phyloP scores from a whole-genome alignment of 2,888 invertebrate species.

The Oasisia sp. region DNA sequence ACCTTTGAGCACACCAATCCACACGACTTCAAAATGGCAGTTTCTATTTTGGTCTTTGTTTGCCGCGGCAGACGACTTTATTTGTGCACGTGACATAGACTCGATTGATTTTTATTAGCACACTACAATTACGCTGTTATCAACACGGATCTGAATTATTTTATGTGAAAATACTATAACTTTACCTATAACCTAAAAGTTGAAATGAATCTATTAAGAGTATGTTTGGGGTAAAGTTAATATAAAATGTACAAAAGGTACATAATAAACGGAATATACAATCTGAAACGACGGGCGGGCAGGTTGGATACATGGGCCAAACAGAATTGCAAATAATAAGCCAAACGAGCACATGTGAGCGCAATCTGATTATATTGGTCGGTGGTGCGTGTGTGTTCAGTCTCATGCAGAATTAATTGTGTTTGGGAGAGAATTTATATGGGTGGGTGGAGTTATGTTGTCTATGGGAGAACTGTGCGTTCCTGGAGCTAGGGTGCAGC shows the following conservation, averaged over 20 bases:
- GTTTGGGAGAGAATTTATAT: no score
- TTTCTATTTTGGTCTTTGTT: conserved; percentile 17
- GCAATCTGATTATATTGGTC: no score
- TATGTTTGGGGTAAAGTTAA: neutral
- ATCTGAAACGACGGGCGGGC: neutral
- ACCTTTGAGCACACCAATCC: neutral
- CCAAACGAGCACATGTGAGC: no score
- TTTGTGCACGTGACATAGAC: neutral
- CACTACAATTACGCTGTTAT: neutral
- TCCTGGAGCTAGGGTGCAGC: no score
- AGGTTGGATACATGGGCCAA: neutral
- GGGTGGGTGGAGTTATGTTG: no score
- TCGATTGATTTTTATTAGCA: neutral
- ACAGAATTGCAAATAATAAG: neutral
- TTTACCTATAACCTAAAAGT: neutral
- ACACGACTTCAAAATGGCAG: neutral
- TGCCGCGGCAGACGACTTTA: conserved; percentile 11
- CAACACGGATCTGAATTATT: neutral
- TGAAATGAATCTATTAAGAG: neutral
- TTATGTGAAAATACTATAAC: neutral
- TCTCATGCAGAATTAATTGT: no score
- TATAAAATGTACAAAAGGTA: neutral
- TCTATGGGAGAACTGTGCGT: no score
- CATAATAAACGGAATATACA: neutral
- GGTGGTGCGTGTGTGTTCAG: no score